Evolutionary conservation across 2,797 vertebrate genomes (phyloP).

Genomic region (Sebastiscus albofasciatus): DNA sequence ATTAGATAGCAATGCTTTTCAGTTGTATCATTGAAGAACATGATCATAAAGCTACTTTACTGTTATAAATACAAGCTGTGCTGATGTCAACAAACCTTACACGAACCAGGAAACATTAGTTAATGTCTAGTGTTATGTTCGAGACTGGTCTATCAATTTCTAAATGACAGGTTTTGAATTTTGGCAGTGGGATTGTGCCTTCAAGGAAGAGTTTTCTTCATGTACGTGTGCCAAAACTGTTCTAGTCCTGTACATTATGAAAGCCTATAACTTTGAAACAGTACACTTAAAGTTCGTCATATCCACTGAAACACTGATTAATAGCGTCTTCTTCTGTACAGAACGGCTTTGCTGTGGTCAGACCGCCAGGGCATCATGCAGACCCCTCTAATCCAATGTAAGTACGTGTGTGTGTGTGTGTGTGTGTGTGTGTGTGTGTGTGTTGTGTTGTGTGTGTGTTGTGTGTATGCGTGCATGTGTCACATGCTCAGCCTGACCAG

Average conservation of each 20-base stretch:
- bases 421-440: slow-evolving; percentile 1
- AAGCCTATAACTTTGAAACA: neutral
- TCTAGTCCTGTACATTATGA: neutral
- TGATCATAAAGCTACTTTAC: neutral
- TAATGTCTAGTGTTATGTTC: neutral
- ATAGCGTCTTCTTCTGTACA: slow-evolving; percentile 63
- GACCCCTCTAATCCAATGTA: slow-evolving; percentile 95
- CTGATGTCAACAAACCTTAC: neutral
- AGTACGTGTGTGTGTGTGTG: slow-evolving; percentile 54
- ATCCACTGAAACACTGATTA: slow-evolving; percentile 22
- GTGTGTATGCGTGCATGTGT: neutral
- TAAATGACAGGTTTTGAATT: neutral
- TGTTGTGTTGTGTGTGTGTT: neutral
- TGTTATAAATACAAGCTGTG: neutral
- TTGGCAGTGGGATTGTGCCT: neutral
- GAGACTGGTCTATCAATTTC: neutral
- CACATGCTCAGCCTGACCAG: neutral
- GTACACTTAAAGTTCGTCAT: neutral
- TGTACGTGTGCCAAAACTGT: neutral
- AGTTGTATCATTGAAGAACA: neutral
- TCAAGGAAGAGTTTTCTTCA: neutral
- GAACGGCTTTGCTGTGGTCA: slow-evolving; percentile 96
- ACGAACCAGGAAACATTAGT: neutral
- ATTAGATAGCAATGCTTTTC: neutral
- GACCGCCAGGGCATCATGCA: slow-evolving; percentile 95